Percentiles rank a stretch among this genome's conserved stretches.
Conservation (phyloP, 2,113 vertebrate species). For the Brachyistius frenatus region DNA sequence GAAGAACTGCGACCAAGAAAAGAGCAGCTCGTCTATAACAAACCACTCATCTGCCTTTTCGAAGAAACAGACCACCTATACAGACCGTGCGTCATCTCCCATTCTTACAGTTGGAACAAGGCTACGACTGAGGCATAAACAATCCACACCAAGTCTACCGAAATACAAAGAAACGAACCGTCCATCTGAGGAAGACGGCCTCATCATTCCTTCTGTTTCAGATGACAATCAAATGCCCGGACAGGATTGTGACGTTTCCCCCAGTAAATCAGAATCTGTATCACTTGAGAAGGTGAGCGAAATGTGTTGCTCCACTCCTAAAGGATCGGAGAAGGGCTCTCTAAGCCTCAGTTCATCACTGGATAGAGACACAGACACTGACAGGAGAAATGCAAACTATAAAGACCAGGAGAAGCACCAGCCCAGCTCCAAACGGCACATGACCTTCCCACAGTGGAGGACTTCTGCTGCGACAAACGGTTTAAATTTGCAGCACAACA, state of each 20-base stretch:
- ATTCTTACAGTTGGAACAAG: slow-evolving; percentile 89
- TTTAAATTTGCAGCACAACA: slow-evolving; percentile 16
- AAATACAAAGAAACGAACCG: slow-evolving; percentile 50
- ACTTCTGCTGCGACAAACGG: slow-evolving; percentile 8
- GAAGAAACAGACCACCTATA: slow-evolving; percentile 74
- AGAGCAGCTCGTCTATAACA: slow-evolving; percentile 20
- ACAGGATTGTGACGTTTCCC: slow-evolving; percentile 45
- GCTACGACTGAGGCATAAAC: slow-evolving; percentile 56
- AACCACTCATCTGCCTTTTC: slow-evolving; percentile 10
- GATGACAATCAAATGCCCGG: slow-evolving; percentile 48
- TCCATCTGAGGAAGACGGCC: slow-evolving; percentile 58
- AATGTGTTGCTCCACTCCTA: slow-evolving; percentile 31
- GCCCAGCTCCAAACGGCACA: background rate
- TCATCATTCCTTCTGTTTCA: slow-evolving; percentile 48
- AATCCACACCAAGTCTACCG: slow-evolving; percentile 29
- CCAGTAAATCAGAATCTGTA: slow-evolving; percentile 41
- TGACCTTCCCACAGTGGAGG: slow-evolving; percentile 14
- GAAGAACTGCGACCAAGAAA: slow-evolving; percentile 42
- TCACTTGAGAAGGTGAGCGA: slow-evolving; percentile 70
- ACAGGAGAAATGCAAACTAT: slow-evolving; percentile 12
- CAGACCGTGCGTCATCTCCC: slow-evolving; percentile 94
- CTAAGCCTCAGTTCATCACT: slow-evolving; percentile 29
- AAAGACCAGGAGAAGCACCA: slow-evolving; percentile 16
- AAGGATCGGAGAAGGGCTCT: slow-evolving; percentile 37
- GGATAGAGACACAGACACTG: slow-evolving; percentile 26